phyloP scores from a whole-genome alignment of 2,888 invertebrate genomes.

The Agrochola macilenta region DNA sequence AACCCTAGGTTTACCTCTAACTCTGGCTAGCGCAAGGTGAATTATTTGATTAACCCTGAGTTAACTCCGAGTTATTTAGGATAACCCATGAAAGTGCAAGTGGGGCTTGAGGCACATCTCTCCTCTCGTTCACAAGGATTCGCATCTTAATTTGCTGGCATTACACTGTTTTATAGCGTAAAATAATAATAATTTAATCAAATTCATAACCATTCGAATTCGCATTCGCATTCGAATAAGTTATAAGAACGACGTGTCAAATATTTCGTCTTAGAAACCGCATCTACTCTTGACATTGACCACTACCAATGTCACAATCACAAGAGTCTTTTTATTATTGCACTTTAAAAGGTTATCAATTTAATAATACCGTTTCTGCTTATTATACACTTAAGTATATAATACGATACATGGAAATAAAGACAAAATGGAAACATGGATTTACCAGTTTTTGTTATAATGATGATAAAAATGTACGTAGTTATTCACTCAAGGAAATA shows the following conservation, averaged over 20 bases:
- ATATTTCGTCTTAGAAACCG: constrained; percentile 31
- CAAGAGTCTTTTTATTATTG: constrained; percentile 44
- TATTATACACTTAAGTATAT: neutral
- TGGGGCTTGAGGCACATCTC: too few relatives aligned
- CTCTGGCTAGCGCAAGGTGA: neutral
- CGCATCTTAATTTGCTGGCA: neutral
- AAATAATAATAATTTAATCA: neutral
- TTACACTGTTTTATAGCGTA: neutral
- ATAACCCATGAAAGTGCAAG: neutral
- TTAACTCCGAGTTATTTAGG: neutral
- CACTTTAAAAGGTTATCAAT: constrained; percentile 49
- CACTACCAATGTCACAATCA: constrained; percentile 45
- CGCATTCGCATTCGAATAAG: neutral
- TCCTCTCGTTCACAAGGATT: neutral
- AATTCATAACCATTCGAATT: too few relatives aligned
- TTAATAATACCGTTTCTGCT: constrained; percentile 40
- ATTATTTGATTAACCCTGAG: neutral
- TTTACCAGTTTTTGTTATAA: constrained; percentile 12
- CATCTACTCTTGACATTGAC: constrained; percentile 44
- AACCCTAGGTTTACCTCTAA: neutral
- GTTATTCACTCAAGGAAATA: constrained; percentile 2
- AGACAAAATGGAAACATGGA: constrained; percentile 15
- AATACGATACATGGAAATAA: constrained; percentile 21
- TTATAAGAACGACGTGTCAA: neutral
- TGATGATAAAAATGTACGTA: constrained; percentile 1